A percentile compares a stretch with the other conserved stretches of the same genome.
phyloP scores from a whole-genome alignment of 2,888 invertebrate species.

The Chrysodeixis includens region DNA sequence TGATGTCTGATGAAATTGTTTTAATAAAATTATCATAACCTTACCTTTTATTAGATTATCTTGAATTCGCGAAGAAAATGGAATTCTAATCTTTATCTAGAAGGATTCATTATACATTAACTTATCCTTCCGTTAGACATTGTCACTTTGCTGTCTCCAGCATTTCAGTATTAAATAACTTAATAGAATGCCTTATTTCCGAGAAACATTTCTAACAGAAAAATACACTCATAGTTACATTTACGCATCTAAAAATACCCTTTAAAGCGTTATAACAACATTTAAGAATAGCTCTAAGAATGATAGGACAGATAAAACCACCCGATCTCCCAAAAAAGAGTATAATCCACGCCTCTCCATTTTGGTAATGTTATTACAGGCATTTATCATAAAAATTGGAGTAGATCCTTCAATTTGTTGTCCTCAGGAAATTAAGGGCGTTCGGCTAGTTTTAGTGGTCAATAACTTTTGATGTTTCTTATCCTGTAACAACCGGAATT shows the following conservation, averaged over 20 bases:
- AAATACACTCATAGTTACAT: no score
- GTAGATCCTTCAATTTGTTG: conserved; percentile 46
- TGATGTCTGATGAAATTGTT: conserved; percentile 25
- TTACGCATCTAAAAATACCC: no score
- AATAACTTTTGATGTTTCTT: conserved; percentile 23
- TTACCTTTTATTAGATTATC: neutral
- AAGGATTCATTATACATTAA: conserved; percentile 1
- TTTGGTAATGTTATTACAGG: conserved; percentile 50
- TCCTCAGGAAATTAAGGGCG: conserved; percentile 35
- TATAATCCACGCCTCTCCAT: conserved; percentile 53
- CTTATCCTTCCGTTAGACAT: neutral
- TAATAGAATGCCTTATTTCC: neutral
- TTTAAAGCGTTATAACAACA: neutral
- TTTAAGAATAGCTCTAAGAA: conserved; percentile 17
- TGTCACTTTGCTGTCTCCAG: neutral
- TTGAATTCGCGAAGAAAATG: conserved; percentile 1
- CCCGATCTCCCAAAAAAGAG: conserved; percentile 32
- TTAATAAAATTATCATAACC: neutral
- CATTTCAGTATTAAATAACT: neutral
- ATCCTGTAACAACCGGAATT: conserved; percentile 40
- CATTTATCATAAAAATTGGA: conserved; percentile 56
- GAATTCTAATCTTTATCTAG: conserved; percentile 1
- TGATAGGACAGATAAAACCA: conserved; percentile 29
- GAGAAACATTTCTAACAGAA: neutral
- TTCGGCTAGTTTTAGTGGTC: conserved; percentile 42